These are phyloP conservation scores for Cactoblastis cactorum DNA, from an alignment of 2,888 invertebrate genomes.

Conservation along the genomic window DNA sequence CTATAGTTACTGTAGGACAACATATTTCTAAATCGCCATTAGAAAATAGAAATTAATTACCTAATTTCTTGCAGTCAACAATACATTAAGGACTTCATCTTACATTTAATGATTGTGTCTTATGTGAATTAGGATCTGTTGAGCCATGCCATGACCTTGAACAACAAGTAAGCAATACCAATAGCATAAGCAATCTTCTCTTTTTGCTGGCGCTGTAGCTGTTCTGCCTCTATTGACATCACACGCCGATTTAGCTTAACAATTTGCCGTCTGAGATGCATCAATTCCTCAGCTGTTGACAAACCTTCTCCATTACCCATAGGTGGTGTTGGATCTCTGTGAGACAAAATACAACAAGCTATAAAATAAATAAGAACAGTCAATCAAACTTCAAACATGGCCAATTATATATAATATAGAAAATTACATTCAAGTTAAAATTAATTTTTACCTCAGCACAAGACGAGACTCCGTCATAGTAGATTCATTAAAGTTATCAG, in stretches of 20 bases:
- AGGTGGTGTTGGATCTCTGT: conserved; percentile 84
- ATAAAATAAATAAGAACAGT: not conserved
- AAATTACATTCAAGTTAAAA: not conserved
- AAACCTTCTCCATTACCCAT: conserved; percentile 82
- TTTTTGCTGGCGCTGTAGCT: conserved; percentile 89
- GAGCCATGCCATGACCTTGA: conserved; percentile 92
- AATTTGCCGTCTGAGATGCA: conserved; percentile 90
- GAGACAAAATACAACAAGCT: conserved; percentile 23
- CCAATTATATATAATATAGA: conserved; percentile 8
- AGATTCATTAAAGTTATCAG: conserved; percentile 66
- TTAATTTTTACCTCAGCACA: conserved; percentile 52
- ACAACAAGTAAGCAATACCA: conserved; percentile 90
- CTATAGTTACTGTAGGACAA: conserved; percentile 36
- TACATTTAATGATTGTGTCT: conserved; percentile 47
- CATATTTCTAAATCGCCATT: conserved; percentile 42
- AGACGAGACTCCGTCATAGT: conserved; percentile 71
- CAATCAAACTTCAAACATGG: conserved; percentile 4
- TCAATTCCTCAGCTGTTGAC: conserved; percentile 87
- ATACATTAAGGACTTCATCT: conserved; percentile 59
- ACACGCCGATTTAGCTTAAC: conserved; percentile 92
- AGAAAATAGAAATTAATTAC: conserved; percentile 34
- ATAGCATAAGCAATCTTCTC: conserved; percentile 92
- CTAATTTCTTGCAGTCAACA: conserved; percentile 57
- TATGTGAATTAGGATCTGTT: conserved; percentile 63
- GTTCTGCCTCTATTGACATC: conserved; percentile 91